Evolutionary conservation across 2,113 vertebrate species (phyloP), one percentile per base, ranked within the genome.

Genomic region (Melierax canorus): DNA sequence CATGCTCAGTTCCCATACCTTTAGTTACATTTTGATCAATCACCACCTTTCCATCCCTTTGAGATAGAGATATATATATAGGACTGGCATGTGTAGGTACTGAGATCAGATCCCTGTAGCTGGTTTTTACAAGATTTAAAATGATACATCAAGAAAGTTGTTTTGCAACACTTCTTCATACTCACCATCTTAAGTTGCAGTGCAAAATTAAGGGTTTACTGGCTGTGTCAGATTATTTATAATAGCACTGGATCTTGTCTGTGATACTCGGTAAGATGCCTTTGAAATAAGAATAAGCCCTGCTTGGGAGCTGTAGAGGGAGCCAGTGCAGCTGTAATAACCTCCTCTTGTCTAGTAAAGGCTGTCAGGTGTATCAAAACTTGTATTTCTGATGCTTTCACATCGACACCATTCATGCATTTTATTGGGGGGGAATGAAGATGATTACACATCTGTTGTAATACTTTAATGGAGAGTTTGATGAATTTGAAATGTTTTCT

Each of bases 271-370:
- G 4, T 10, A 11, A 50, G 32, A 20, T 60, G 36, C 7, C 6
- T 46, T 10, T 10, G 73, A 39, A 75, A 18, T 1, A 15, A 13
- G 27, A 22, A 5, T 7, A 2, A 50, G 64, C 36, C n/a, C 32
- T 66, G 51, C 41, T 15, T 2, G 6, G 58, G 56, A 73, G 41
- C 97, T 97, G 97, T 75, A 97, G 98, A 96, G 98, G 97, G 97
- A 90, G 85, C 97, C 95, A 68, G 27, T 6, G 94, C 63, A 48
- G 46, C 88, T 96, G 81, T 6, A 83, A 78, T 86, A 12, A 12
- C 48, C 23, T 41, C 62, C 23, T 41, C 62, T 34, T 34, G 8
- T 7, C 39, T 26, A 17, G 45, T 16, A 15, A 12, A 22, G 39
- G n/a, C 66, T 32, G 6, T 29, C 6, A 1, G 29, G 18, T 1